Percentiles rank a stretch among this genome's conserved stretches.
These are phyloP conservation scores for Probaryconus sp. DNA, from an alignment of 1,140 invertebrate genomes.

Conservation along the genomic window DNA sequence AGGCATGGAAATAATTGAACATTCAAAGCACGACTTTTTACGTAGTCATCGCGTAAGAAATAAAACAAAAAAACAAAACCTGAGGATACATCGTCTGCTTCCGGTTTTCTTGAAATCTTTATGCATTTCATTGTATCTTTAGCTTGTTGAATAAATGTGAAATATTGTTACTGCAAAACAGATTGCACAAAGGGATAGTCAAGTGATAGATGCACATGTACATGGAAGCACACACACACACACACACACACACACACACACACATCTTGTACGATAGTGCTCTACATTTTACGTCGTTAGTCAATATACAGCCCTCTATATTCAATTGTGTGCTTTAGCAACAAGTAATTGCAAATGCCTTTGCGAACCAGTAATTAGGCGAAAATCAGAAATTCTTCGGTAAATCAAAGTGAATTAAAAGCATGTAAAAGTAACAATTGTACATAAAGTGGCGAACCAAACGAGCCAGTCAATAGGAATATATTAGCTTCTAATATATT, in stretches of 20 bases:
- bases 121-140: not conserved
- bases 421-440: too few species aligned
- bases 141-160: conserved; percentile 5
- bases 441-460: too few species aligned
- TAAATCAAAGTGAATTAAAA: not conserved
- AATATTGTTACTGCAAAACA: conserved; percentile 16
- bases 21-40: conserved; percentile 1
- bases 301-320: conserved; percentile 20
- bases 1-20: conserved; percentile 1
- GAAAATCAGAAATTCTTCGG: not conserved
- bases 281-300: conserved; percentile 33
- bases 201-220: conserved; percentile 11
- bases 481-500: too few species aligned
- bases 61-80: not conserved
- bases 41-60: not conserved
- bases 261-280: too few species aligned
- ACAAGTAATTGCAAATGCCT: conserved; percentile 24
- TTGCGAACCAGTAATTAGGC: conserved; percentile 45
- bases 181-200: conserved; percentile 12
- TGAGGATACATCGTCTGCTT: not conserved
- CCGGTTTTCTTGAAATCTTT: conserved; percentile 4
- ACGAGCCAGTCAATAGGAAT: too few species aligned
- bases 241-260: too few species aligned
- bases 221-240: conserved; percentile 3
- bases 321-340: conserved; percentile 32